Evolutionary conservation across 2,888 invertebrate genomes (phyloP), one percentile per base, ranked within the genome.

Genomic region (Andrena camellia): DNA sequence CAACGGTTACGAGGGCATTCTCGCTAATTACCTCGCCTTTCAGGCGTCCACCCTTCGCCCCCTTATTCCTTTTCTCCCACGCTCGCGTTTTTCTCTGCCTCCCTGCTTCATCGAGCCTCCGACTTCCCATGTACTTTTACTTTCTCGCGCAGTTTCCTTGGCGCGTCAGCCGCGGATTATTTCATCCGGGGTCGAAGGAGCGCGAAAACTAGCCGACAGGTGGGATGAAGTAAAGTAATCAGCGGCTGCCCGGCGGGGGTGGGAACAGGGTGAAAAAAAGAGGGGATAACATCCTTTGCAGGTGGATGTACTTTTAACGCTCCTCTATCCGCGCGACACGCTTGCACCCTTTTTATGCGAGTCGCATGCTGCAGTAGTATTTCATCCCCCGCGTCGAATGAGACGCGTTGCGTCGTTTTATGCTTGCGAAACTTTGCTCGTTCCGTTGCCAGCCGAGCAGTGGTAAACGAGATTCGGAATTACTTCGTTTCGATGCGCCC

Each of bases 1-100:
- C 54, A 75, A 84, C 75, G 67, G 73, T 84, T 86, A 83, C 82
- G 69, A 48, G 70, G 64, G 78, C 57, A 84, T 83, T 83, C 83
- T 81, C 82, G 81, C 86, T 88, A 88, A 88, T 89, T 88, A 89
- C 81, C 72, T 76, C 64, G 78, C 80, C 80, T 84, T 80, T 81
- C 78, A 86, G 33, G 60, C 64, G 71, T 71, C 63, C 35, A 0
- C 52, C 59, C 29, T 29, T 31, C 48, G 10, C 8, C 26, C 20
- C 66, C 17, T 52, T n/a, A 42, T 17, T 33, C 17, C 13, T 29
- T 42, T 64, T 70, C 42, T 23, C 29, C 26, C 8, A 20, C 29
- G 10, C 63, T 48, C 52, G n/a, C 6, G 31, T 69, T 63, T 74
- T 57, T 50, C 59, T 63, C 20, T 26, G 52, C n/a, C 13, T 29